A percentile compares a stretch with the other conserved stretches of the same genome.
Evolutionary conservation across 1,140 invertebrate genomes (phyloP).

Genomic region (Heliconius nattereri): DNA sequence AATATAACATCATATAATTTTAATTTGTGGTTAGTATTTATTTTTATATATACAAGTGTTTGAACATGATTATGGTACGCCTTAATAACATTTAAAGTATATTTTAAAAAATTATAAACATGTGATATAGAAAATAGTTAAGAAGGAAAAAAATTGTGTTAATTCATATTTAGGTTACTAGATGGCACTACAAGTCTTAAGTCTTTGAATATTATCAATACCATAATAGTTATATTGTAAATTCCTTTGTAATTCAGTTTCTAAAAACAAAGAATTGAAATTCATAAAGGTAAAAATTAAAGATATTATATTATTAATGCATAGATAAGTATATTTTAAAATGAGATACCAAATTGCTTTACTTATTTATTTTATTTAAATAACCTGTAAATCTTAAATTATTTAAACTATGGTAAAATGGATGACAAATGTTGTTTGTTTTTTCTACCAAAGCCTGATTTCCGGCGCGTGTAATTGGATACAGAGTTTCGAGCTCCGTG

Average conservation of each 20-base stretch:
- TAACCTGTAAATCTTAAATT: neutral
- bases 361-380: neutral
- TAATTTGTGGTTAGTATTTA: too few relatives aligned
- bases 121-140: neutral
- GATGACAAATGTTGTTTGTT: constrained; percentile 58
- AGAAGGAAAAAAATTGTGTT: neutral
- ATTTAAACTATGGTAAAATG: neutral
- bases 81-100: too few relatives aligned
- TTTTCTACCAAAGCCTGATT: constrained; percentile 69
- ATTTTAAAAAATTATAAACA: too few relatives aligned
- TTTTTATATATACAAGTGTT: too few relatives aligned
- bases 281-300: too few relatives aligned
- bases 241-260: neutral
- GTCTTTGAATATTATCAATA: neutral
- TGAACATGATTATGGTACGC: too few relatives aligned
- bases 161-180: neutral
- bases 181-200: neutral
- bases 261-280: neutral
- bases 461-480: constrained; percentile 76
- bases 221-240: neutral
- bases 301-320: too few relatives aligned
- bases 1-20: too few relatives aligned
- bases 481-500: constrained; percentile 67
- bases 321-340: neutral
- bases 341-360: neutral